phyloP scores from a whole-genome alignment of 2,113 vertebrate species.

The Nestor notabilis region DNA sequence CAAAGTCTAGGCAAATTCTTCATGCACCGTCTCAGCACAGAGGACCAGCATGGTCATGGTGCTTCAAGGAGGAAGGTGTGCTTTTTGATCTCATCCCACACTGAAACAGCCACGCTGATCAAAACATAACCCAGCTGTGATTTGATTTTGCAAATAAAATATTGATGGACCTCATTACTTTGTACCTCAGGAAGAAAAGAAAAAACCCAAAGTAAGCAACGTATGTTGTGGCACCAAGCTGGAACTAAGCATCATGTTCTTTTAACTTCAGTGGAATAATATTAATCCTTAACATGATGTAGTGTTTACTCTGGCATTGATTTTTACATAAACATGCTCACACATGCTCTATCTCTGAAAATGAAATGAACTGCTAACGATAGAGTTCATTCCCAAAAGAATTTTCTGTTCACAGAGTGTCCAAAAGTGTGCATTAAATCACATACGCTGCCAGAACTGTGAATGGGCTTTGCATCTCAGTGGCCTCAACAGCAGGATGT shows the following conservation, averaged over 20 bases:
- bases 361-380: slow-evolving; percentile 14
- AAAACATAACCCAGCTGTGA: background rate
- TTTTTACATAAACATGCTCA: slow-evolving; percentile 28
- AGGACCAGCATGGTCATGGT: background rate
- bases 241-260: slow-evolving; percentile 17
- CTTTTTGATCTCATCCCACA: background rate
- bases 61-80: background rate
- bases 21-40: background rate
- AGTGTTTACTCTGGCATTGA: slow-evolving; percentile 54
- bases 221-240: background rate
- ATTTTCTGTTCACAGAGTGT: background rate
- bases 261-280: slow-evolving; percentile 42
- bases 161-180: background rate
- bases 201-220: background rate
- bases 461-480: background rate
- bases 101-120: background rate
- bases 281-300: slow-evolving; percentile 30
- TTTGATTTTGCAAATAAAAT: background rate
- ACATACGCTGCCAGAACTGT: background rate
- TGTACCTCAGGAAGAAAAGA: background rate
- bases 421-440: background rate
- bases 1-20: background rate
- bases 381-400: slow-evolving; percentile 6
- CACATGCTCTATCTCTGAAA: background rate
- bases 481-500: background rate